A percentile compares a stretch with the other conserved stretches of the same genome.
phyloP scores from a whole-genome alignment of 2,888 invertebrate species.

The Drosophila suboccidentalis region DNA sequence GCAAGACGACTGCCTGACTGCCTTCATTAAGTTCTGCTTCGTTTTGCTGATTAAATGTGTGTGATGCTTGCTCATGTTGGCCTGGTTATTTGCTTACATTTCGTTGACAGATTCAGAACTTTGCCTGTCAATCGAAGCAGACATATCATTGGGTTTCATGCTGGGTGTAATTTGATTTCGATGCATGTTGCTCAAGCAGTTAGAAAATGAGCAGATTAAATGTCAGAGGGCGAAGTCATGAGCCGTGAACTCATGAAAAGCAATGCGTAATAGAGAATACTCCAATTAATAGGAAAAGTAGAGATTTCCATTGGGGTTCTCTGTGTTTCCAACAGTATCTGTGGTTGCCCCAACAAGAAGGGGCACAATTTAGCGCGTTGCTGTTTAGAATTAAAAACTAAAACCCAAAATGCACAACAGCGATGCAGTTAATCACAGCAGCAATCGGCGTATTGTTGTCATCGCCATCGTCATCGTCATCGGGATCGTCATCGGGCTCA shows the following conservation, averaged over 20 bases:
- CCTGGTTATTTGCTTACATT: constrained; percentile 44
- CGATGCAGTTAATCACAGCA: constrained; percentile 71
- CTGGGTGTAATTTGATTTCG: constrained; percentile 41
- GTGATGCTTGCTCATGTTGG: constrained; percentile 23
- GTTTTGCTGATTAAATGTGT: constrained; percentile 49
- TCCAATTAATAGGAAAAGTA: constrained; percentile 3
- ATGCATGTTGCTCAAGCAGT: constrained; percentile 50
- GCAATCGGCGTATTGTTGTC: constrained; percentile 53
- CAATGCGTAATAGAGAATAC: not conserved
- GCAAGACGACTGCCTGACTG: constrained; percentile 15
- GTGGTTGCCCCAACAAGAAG: constrained; percentile 16
- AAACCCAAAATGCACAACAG: constrained; percentile 45
- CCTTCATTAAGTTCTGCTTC: constrained; percentile 19
- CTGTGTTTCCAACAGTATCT: not conserved
- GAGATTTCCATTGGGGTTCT: not conserved
- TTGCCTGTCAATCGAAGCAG: constrained; percentile 46
- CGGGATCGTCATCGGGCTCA: not conserved
- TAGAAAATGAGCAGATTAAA: constrained; percentile 45
- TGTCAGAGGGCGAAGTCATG: constrained; percentile 8
- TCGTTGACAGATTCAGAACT: constrained; percentile 28
- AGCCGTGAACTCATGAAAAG: not conserved
- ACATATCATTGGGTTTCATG: constrained; percentile 43
- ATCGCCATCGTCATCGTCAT: constrained; percentile 21
- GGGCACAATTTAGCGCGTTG: constrained; percentile 56
- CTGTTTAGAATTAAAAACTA: constrained; percentile 61